Percentiles rank a stretch among this genome's conserved stretches.
These are phyloP conservation scores for Toxotes chatareus DNA, from an alignment of 2,113 vertebrate species.

Conservation along the genomic window DNA sequence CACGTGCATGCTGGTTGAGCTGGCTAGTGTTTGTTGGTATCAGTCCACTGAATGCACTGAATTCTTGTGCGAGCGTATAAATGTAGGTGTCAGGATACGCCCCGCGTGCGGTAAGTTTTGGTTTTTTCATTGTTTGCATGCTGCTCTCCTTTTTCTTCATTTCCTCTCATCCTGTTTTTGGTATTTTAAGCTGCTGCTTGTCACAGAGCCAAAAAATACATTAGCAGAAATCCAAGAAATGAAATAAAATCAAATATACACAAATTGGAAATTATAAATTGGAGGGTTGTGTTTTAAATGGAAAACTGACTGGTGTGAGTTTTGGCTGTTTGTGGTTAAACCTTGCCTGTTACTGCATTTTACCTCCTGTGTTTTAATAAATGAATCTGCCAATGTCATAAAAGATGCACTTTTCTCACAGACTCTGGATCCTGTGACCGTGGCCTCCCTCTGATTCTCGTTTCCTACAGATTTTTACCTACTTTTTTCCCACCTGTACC, in stretches of 20 bases:
- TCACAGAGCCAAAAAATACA: slow-evolving; percentile 21
- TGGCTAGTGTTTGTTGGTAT: slow-evolving; percentile 84
- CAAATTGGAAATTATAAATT: neutral
- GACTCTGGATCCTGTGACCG: no score
- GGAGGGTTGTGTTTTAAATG: neutral
- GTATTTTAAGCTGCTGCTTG: neutral
- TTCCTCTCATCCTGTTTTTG: slow-evolving; percentile 34
- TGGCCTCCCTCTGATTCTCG: neutral
- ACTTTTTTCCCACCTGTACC: neutral
- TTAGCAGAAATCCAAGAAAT: neutral
- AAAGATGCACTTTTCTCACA: neutral
- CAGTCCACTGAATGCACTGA: slow-evolving; percentile 58
- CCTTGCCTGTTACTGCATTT: neutral
- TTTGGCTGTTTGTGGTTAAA: slow-evolving; percentile 31
- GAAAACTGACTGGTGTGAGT: slow-evolving; percentile 27
- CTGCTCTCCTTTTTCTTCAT: neutral
- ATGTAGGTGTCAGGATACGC: slow-evolving; percentile 47
- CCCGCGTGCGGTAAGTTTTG: slow-evolving; percentile 78
- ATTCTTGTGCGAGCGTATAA: slow-evolving; percentile 55
- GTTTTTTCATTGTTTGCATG: slow-evolving; percentile 60
- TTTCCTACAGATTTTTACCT: neutral
- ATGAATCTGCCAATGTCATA: neutral
- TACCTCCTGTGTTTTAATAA: neutral
- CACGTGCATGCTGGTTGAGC: slow-evolving; percentile 93
- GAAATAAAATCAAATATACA: neutral